Evolutionary conservation across 53 echinoderm and acorn worm genomes (phyloP).

Genomic region (Astropecten irregularis): DNA sequence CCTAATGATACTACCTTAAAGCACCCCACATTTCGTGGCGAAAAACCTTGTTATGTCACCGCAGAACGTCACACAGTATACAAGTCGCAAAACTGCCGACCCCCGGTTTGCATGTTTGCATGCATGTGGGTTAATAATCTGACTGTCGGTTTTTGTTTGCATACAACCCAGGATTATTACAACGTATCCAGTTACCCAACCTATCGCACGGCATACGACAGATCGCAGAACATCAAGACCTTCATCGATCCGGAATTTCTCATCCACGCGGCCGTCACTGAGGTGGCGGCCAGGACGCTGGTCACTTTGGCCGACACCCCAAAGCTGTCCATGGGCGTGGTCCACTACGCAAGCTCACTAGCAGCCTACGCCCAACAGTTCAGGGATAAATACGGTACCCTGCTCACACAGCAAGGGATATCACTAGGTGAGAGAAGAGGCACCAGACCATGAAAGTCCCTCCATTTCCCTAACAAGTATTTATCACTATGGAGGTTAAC

Average conservation of each 20-base stretch:
- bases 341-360: slow-evolving; percentile 70
- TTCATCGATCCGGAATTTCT: slow-evolving; percentile 57
- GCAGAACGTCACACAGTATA: too few species aligned
- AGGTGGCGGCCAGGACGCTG: slow-evolving; percentile 63
- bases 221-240: slow-evolving; percentile 49
- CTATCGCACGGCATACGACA: slow-evolving; percentile 72
- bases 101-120: too few species aligned
- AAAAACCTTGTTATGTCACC: too few species aligned
- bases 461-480: too few species aligned
- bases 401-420: neutral
- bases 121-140: too few species aligned
- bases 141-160: neutral
- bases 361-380: slow-evolving; percentile 50
- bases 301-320: slow-evolving; percentile 67
- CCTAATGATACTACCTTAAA: too few species aligned
- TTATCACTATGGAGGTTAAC: too few species aligned
- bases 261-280: slow-evolving; percentile 76
- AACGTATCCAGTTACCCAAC: slow-evolving; percentile 72
- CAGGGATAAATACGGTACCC: neutral
- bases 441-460: too few species aligned
- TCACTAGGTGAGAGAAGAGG: slow-evolving; percentile 17
- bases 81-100: too few species aligned
- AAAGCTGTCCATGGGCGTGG: slow-evolving; percentile 68
- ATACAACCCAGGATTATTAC: slow-evolving; percentile 3
- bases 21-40: too few species aligned